These are phyloP conservation scores for Matsumyia berberina DNA, from an alignment of 2,888 invertebrate genomes.

Conservation along the genomic window DNA sequence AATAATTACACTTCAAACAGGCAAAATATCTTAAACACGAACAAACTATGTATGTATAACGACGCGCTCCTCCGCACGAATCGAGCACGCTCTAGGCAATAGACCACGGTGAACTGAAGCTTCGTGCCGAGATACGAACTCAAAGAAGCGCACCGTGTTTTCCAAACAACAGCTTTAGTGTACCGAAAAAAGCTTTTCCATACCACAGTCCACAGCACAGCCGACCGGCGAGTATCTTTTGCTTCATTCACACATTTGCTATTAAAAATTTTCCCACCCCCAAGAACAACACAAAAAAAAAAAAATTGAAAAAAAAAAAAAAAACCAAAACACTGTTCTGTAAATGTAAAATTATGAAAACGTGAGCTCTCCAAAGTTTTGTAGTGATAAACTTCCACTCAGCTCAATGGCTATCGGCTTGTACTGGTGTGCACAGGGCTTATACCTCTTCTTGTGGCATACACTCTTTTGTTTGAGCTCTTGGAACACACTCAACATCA, in stretches of 20 bases:
- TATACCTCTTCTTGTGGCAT: constrained; percentile 56
- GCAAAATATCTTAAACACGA: constrained; percentile 39
- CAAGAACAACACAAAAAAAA: constrained; percentile 15
- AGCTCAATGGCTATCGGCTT: constrained; percentile 62
- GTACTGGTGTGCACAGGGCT: constrained; percentile 9
- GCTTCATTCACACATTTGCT: constrained; percentile 53
- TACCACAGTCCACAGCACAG: constrained; percentile 1
- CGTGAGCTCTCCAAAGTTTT: constrained; percentile 75
- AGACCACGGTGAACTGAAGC: constrained; percentile 72
- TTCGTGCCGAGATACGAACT: constrained; percentile 53
- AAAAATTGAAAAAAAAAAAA: constrained; percentile 17
- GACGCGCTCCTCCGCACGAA: constrained; percentile 21
- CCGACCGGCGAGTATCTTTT: constrained; percentile 25
- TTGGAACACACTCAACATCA: constrained; percentile 69
- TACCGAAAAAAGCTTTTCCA: constrained; percentile 59
- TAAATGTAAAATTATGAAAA: constrained; percentile 69
- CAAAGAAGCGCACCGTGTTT: constrained; percentile 58
- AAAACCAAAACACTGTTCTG: constrained; percentile 32
- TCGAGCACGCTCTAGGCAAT: constrained; percentile 54
- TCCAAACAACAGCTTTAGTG: constrained; percentile 67
- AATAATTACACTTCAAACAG: constrained; percentile 12
- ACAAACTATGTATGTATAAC: constrained; percentile 37
- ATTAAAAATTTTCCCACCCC: constrained; percentile 56
- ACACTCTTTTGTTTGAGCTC: constrained; percentile 69
- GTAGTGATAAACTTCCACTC: constrained; percentile 74